phyloP scores from a whole-genome alignment of 1,140 invertebrate genomes.

The Lordiphosa mommai region DNA sequence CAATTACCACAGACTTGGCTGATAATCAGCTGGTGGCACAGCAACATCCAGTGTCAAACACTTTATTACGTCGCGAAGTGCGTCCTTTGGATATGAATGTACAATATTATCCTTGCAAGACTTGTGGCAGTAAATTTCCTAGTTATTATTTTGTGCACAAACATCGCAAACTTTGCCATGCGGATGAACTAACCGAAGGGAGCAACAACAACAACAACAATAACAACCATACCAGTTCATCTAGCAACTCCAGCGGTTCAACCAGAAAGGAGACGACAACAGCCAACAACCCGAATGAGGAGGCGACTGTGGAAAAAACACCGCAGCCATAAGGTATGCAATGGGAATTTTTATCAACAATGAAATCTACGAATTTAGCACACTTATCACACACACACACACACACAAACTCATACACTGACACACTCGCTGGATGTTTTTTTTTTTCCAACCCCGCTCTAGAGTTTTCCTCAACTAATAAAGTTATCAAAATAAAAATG shows the following conservation, averaged over 20 bases:
- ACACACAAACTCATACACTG: slow-evolving; percentile 4
- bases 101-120: slow-evolving; percentile 95
- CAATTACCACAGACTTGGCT: slow-evolving; percentile 13
- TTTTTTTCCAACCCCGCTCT: slow-evolving; percentile 27
- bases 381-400: slow-evolving; percentile 5
- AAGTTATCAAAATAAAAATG: slow-evolving; percentile 5
- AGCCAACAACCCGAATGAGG: background rate
- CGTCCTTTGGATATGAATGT: slow-evolving; percentile 88
- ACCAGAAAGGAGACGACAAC: slow-evolving; percentile 23
- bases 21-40: background rate
- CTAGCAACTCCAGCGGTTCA: slow-evolving; percentile 9
- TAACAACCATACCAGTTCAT: slow-evolving; percentile 15
- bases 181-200: slow-evolving; percentile 80
- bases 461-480: slow-evolving; percentile 20
- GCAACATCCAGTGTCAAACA: background rate
- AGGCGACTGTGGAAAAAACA: no score
- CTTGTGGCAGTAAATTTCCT: slow-evolving; percentile 94
- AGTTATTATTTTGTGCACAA: slow-evolving; percentile 97
- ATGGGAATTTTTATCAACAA: slow-evolving; percentile 10
- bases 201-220: slow-evolving; percentile 9
- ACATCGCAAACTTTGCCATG: slow-evolving; percentile 91
- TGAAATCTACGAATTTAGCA: slow-evolving; percentile 42
- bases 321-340: slow-evolving; percentile 17
- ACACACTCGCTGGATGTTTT: slow-evolving; percentile 24
- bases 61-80: slow-evolving; percentile 81